Conservation (phyloP, 2,888 invertebrate genomes). For the Theretra japonica region DNA sequence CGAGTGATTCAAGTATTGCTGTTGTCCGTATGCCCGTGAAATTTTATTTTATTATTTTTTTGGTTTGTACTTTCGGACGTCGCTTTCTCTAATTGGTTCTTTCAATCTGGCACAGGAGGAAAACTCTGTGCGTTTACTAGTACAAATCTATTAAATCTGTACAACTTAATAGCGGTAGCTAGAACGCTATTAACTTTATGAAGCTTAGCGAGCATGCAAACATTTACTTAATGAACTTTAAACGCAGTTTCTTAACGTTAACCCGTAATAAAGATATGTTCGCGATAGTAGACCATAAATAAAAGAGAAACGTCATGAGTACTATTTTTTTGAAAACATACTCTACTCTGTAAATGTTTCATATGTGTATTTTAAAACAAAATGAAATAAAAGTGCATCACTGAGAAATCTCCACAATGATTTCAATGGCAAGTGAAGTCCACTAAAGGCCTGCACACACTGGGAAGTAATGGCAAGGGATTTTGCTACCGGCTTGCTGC, state of each 20-base stretch:
- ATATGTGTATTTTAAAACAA: no score
- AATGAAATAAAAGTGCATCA: no score
- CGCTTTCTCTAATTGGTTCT: slow-evolving; percentile 68
- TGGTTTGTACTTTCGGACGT: slow-evolving; percentile 40
- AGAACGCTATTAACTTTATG: not conserved
- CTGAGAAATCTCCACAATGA: no score
- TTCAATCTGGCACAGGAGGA: slow-evolving; percentile 52
- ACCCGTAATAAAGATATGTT: not conserved
- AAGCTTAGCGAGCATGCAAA: slow-evolving; percentile 30
- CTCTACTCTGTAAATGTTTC: no score
- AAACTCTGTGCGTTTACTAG: slow-evolving; percentile 47
- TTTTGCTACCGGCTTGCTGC: no score
- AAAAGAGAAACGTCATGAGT: not conserved
- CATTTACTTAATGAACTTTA: slow-evolving; percentile 35
- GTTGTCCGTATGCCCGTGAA: slow-evolving; percentile 39
- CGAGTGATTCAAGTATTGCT: slow-evolving; percentile 32
- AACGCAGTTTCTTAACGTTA: not conserved
- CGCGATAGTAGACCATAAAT: not conserved
- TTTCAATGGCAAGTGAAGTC: no score
- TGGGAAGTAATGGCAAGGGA: no score
- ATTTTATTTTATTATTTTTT: slow-evolving; percentile 49
- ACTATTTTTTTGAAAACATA: no score
- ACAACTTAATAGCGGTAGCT: slow-evolving; percentile 25
- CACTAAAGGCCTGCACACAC: no score
- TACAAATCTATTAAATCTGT: slow-evolving; percentile 45